Evolutionary conservation across 2,113 vertebrate genomes (phyloP).

Genomic region (Aix galericulata): DNA sequence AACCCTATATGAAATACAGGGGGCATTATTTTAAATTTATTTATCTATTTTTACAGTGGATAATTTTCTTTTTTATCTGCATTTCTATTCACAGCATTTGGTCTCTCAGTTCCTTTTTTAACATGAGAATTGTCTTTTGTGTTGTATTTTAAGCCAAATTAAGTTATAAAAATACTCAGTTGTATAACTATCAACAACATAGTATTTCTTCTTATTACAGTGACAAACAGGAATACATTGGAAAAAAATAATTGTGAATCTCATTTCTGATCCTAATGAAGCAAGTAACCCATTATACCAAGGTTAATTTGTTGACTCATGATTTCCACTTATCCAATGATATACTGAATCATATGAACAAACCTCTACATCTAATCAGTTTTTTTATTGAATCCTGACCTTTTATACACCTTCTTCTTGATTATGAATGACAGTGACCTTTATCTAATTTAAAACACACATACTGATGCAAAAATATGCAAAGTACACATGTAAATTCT

Average conservation of each 20-base stretch:
- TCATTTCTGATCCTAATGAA: slow-evolving; percentile 72
- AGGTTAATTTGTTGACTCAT: slow-evolving; percentile 81
- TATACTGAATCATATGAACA: slow-evolving; percentile 77
- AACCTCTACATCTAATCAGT: slow-evolving; percentile 81
- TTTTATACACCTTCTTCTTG: slow-evolving; percentile 84
- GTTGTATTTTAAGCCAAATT: slow-evolving; percentile 50
- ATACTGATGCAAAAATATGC: slow-evolving; percentile 85
- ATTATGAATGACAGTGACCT: slow-evolving; percentile 88
- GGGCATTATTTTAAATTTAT: neutral
- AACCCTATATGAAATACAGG: neutral
- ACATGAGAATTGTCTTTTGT: slow-evolving; percentile 47
- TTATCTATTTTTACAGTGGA: neutral
- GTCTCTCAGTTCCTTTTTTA: slow-evolving; percentile 34
- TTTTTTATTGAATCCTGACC: slow-evolving; percentile 82
- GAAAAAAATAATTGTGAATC: slow-evolving; percentile 38
- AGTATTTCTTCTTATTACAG: slow-evolving; percentile 13
- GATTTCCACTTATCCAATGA: slow-evolving; percentile 79
- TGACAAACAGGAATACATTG: slow-evolving; percentile 51
- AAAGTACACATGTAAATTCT: slow-evolving; percentile 83
- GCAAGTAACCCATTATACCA: slow-evolving; percentile 69
- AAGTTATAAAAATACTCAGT: slow-evolving; percentile 52
- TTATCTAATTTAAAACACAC: slow-evolving; percentile 83
- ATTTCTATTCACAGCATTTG: neutral
- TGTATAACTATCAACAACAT: slow-evolving; percentile 13
- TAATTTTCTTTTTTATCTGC: neutral